Base-by-base conservation (phyloP, 2,797 vertebrate genomes). In the Lophius americanus region DNA sequence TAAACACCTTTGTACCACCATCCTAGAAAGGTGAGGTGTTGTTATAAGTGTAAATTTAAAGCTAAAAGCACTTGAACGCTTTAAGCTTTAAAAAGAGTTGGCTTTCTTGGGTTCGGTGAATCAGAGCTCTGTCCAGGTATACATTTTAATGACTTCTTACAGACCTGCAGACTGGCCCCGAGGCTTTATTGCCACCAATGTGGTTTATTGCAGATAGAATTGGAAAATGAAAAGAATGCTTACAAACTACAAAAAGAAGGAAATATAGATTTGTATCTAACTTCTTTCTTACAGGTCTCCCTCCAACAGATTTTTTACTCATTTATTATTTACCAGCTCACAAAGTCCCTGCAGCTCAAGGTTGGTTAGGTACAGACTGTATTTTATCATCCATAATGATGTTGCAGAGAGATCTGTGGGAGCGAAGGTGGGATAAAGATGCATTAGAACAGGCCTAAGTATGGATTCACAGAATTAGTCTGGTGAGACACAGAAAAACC, bases 321-420 rank as follows among this genome's bases (percentile, higher is more conserved):
- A 84, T 83, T 77, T 35, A 75, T 76, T 74, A 79, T 85, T 75
- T 39, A 75, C 23, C 49, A 60, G 66, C 62, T 44, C 44, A 64
- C 56, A 67, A 51, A 76, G 51, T 70, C 77, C n/a, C 37, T 12
- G 23, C 23, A 23, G 23, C 23, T 23, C 23, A 23, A 23, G 23
- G 23, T 23, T 23, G 23, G 23, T 23, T 23, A 23, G 23, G 23
- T 23, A 23, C 23, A 23, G 23, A 23, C 23, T 23, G 23, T 23
- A 23, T 23, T 23, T 23, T 23, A 23, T 23, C 23, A 23, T 2
- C 23, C 23, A 23, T 23, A 23, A 2, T 23, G 23, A 23, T 23
- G 23, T 23, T 23, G 23, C 23, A 23, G 23, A 23, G 23, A 23
- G 23, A 23, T 23, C 23, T 23, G 23, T 23, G 23, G 23, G 23